Evolutionary conservation across 2,888 invertebrate genomes (phyloP), one percentile per base, ranked within the genome.

Genomic region (Lasioglossum figueresi): DNA sequence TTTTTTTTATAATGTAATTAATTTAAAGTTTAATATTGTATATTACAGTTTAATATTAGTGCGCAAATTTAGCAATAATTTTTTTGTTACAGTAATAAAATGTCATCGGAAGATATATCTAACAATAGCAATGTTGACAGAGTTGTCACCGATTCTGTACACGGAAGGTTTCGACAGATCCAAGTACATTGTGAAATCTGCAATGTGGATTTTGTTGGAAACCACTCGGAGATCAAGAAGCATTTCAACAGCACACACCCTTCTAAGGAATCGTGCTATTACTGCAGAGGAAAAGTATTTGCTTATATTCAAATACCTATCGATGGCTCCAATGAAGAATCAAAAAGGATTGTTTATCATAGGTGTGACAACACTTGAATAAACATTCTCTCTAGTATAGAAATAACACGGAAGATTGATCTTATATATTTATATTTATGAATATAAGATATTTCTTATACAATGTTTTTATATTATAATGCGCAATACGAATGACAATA

Each of bases 131-230:
- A 10, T 23, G 66, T 45, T 10, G 92, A 75, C 31, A 88, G 90
- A 82, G 92, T 85, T 48, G 93, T 93, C 27, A 94, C 94, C 0
- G 95, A 95, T 81, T 92, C 94, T 4, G 93, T 94, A 10, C 94
- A 95, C 73, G 92, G 88, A 68, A 91, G 94, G 84, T 93, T 95
- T 79, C 86, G 89, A 31, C 78, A 88, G 34, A 79, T 45, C 10
- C 82, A 87, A 27, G 88, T 94, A 68, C 90, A 90, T 23, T 95
- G 95, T 81, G 87, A 92, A 5, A 87, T 85, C 12, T 95, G 95
- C 79, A 88, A 91, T 43, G 72, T 82, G 6, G 84, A 88, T 23
- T 85, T 95, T 74, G 52, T 86, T 77, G 92, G 91, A 10, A 91
- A 90, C 59, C 72, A 87, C 45, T 31, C 74, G 52, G 90, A 88